phyloP scores from a whole-genome alignment of 2,113 vertebrate species.

The Phylloscopus whistleri region DNA sequence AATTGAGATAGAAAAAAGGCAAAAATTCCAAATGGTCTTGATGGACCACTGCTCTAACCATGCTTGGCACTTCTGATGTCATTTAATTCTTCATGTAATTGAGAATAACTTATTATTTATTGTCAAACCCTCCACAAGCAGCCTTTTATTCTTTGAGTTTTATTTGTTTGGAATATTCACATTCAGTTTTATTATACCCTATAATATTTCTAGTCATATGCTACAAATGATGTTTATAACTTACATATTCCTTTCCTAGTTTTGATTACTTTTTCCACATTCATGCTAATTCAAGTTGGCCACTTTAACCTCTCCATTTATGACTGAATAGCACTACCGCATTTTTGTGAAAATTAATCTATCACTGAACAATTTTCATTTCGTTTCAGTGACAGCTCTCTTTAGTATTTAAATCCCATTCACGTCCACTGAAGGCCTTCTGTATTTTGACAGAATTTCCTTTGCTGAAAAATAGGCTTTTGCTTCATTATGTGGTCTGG shows the following conservation, averaged over 20 bases:
- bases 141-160: slow-evolving; percentile 16
- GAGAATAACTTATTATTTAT: slow-evolving; percentile 47
- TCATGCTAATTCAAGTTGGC: background rate
- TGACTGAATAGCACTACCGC: background rate
- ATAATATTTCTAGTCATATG: background rate
- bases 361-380: slow-evolving; percentile 17
- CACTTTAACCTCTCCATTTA: slow-evolving; percentile 28
- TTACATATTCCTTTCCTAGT: background rate
- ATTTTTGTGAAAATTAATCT: slow-evolving; percentile 38
- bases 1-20: background rate
- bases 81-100: background rate
- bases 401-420: slow-evolving; percentile 24
- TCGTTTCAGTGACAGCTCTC: slow-evolving; percentile 2
- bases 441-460: slow-evolving; percentile 40
- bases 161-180: slow-evolving; percentile 26
- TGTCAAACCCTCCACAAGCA: background rate
- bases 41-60: background rate
- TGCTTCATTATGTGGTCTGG: background rate
- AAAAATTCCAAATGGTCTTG: background rate
- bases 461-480: slow-evolving; percentile 49
- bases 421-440: slow-evolving; percentile 3
- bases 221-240: background rate
- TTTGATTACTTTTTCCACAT: slow-evolving; percentile 28
- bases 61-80: background rate
- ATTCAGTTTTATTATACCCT: background rate